These are phyloP conservation scores for Alosa alosa DNA, from an alignment of 2,113 vertebrate species.

Conservation along the genomic window DNA sequence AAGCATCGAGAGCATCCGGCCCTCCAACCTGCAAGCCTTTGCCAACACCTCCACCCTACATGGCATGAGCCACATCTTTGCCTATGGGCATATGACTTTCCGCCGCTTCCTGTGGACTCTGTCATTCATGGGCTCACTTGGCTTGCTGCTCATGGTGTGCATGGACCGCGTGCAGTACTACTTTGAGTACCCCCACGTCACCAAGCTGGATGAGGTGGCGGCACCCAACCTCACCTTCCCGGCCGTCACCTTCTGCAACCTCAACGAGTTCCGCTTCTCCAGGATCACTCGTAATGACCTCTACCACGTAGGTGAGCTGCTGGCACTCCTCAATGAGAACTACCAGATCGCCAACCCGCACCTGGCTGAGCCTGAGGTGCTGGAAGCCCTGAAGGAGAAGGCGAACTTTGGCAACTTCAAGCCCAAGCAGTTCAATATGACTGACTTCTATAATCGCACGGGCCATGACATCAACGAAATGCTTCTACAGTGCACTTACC, in stretches of 20 bases:
- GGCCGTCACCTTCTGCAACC: slow-evolving; percentile 85
- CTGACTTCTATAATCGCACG: slow-evolving; percentile 86
- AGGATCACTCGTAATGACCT: slow-evolving; percentile 84
- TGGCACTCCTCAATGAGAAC: slow-evolving; percentile 81
- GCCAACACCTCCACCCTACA: slow-evolving; percentile 83
- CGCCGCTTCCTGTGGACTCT: slow-evolving; percentile 80
- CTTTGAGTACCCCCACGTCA: slow-evolving; percentile 79
- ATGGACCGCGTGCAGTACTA: slow-evolving; percentile 82
- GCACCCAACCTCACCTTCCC: slow-evolving; percentile 85
- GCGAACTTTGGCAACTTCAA: slow-evolving; percentile 84
- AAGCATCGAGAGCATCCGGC: slow-evolving; percentile 73
- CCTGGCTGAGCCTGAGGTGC: slow-evolving; percentile 77
- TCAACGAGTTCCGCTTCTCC: slow-evolving; percentile 87
- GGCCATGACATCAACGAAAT: slow-evolving; percentile 84
- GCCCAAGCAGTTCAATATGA: slow-evolving; percentile 86
- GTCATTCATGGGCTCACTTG: slow-evolving; percentile 79
- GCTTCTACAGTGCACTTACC: slow-evolving; percentile 84
- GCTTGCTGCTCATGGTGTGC: slow-evolving; percentile 79
- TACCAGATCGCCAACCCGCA: slow-evolving; percentile 80
- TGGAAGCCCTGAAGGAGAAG: slow-evolving; percentile 80
- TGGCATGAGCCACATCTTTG: slow-evolving; percentile 86
- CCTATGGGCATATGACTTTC: slow-evolving; percentile 80
- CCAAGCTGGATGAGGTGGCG: slow-evolving; percentile 78
- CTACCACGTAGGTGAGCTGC: slow-evolving; percentile 83
- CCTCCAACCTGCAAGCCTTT: slow-evolving; percentile 80